Percentiles rank a stretch among this genome's conserved stretches.
Evolutionary conservation across 2,113 vertebrate genomes (phyloP).

Genomic region (Rhegmatorhina hoffmannsi): DNA sequence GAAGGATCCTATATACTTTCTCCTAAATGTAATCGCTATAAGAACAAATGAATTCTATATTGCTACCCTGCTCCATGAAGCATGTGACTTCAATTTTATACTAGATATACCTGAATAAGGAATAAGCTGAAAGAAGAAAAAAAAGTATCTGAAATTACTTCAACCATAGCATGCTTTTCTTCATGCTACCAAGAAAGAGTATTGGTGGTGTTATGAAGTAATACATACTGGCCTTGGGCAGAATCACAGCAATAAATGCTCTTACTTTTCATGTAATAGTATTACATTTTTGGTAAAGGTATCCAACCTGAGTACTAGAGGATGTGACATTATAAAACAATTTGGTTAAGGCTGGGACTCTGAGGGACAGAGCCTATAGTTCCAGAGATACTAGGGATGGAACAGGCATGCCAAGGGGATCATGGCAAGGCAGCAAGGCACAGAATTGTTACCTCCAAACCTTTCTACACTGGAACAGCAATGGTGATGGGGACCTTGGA

Average conservation of each 20-base stretch:
- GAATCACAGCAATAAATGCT: neutral
- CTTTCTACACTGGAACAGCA: neutral
- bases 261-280: neutral
- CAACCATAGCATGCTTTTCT: neutral
- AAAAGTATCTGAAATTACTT: fast-evolving
- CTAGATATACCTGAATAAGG: neutral
- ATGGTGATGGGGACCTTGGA: fast-evolving
- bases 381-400: neutral
- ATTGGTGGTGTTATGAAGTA: neutral
- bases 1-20: fast-evolving
- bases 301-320: neutral
- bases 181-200: neutral
- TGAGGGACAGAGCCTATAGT: fast-evolving
- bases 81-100: neutral
- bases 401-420: neutral
- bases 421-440: too few relatives aligned
- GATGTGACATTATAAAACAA: neutral
- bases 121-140: neutral
- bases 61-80: neutral
- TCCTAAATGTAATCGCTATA: neutral
- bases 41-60: neutral
- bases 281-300: neutral
- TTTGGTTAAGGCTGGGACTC: neutral
- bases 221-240: neutral
- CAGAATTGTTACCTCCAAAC: neutral